These are phyloP conservation scores for Heliornis fulica DNA, from an alignment of 2,113 vertebrate genomes.

Conservation along the genomic window DNA sequence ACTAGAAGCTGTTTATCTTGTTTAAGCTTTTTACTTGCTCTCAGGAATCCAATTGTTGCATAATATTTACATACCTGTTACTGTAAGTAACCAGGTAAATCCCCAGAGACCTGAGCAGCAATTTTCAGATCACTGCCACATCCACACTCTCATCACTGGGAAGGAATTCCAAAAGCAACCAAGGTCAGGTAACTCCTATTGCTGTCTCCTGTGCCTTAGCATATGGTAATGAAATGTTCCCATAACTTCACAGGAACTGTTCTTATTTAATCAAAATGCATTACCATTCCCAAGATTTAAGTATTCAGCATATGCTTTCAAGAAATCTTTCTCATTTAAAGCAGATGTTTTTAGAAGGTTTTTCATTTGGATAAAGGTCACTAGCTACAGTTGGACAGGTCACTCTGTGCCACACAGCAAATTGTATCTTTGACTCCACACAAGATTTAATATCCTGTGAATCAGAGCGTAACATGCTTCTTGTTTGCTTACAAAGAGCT, in stretches of 20 bases:
- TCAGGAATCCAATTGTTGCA: neutral
- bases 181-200: neutral
- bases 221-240: neutral
- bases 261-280: neutral
- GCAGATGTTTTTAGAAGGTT: neutral
- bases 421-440: constrained; percentile 27
- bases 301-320: neutral
- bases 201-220: neutral
- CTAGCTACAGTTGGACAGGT: neutral
- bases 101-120: neutral
- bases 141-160: accelerated
- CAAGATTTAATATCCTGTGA: constrained; percentile 57
- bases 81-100: neutral
- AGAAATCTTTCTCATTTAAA: neutral
- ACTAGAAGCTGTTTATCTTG: neutral
- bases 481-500: constrained; percentile 20
- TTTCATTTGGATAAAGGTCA: constrained; percentile 26
- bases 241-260: neutral
- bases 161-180: neutral
- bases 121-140: neutral
- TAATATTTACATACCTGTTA: neutral
- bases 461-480: neutral
- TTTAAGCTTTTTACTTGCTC: neutral
- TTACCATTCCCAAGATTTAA: neutral
- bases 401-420: constrained; percentile 1